Evolutionary conservation across 2,888 invertebrate genomes (phyloP).

Genomic region (Alentia gelatinosa): DNA sequence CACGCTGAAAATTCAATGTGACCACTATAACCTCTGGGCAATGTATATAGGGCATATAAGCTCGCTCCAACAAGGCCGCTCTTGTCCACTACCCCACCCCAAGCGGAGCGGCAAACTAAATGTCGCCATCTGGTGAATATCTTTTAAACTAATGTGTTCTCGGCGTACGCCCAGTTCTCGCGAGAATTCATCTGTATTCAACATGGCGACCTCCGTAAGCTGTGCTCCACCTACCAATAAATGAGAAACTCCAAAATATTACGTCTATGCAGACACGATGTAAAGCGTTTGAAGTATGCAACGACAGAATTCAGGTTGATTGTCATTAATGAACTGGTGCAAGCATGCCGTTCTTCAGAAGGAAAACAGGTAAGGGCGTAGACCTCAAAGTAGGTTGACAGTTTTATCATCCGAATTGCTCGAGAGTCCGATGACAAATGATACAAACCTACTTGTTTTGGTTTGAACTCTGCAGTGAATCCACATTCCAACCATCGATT

Average conservation of each 20-base stretch:
- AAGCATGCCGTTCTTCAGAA: slow-evolving; percentile 53
- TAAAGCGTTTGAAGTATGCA: not conserved
- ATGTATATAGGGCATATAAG: too few relatives aligned
- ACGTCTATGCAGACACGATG: not conserved
- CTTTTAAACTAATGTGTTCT: not conserved
- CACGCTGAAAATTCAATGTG: too few relatives aligned
- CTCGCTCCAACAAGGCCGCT: too few relatives aligned
- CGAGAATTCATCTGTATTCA: slow-evolving; percentile 42
- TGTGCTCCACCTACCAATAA: slow-evolving; percentile 6
- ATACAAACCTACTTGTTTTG: too few relatives aligned
- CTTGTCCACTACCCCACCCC: too few relatives aligned
- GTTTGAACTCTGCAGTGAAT: too few relatives aligned
- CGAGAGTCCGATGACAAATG: not conserved
- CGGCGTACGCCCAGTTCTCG: not conserved
- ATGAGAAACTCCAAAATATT: not conserved
- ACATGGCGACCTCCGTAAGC: slow-evolving; percentile 36
- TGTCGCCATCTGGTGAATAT: slow-evolving; percentile 11
- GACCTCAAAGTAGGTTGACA: slow-evolving; percentile 24
- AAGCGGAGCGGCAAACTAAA: too few relatives aligned
- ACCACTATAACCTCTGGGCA: too few relatives aligned
- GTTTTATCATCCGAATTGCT: slow-evolving; percentile 5
- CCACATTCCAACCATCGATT: too few relatives aligned
- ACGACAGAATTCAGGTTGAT: not conserved
- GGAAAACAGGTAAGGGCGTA: slow-evolving; percentile 53
- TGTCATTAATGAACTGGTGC: not conserved